Evolutionary conservation across 2,888 invertebrate species (phyloP), one percentile per base, ranked within the genome.

Genomic region (Hoplodrina blanda): DNA sequence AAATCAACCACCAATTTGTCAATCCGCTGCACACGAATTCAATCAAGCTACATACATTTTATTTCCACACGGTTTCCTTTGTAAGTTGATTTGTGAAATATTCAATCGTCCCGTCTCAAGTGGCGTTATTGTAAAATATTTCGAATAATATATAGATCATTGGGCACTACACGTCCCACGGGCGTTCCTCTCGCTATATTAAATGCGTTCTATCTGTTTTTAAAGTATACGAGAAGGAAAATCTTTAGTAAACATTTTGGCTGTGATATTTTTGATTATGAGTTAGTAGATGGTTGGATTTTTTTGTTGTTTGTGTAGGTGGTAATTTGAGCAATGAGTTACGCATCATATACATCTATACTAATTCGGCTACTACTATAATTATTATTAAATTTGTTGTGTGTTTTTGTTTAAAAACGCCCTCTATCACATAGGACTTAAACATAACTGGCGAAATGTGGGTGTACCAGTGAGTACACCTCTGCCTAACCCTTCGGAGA

Each of bases 1-100:
- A 83, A 86, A 83, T 84, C 85, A 84, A 83, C 80, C 85, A 74
- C 67, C 77, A 78, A 84, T 84, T 85, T 86, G 74, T 76, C 86
- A 83, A 81, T 62, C 62, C 76, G 74, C 49, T 81, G 80, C 83
- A 82, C 85, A 85, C 84, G 79, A 72, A 86, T 84, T 84, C 85
- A 81, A 85, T 84, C 85, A 80, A 63, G 80, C 76, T 66, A 76
- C 82, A 84, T 64, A 82, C 73, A 83, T 86, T 86, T 85, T 85
- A 81, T 81, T 85, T 84, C 85, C 80, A 83, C 57, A 17, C 73
- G 80, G 78, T 86, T 86, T 84, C 76, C 71, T 71, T 62, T 65
- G 73, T 73, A 83, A 85, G 73, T 66, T 82, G 84, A 81, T 85
- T 82, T 82, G 69, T 69, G 69, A 78, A 79, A 81, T 79, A 76